Evolutionary conservation across 2,888 invertebrate species (phyloP).

Genomic region (Taphrorychus bicolor): DNA sequence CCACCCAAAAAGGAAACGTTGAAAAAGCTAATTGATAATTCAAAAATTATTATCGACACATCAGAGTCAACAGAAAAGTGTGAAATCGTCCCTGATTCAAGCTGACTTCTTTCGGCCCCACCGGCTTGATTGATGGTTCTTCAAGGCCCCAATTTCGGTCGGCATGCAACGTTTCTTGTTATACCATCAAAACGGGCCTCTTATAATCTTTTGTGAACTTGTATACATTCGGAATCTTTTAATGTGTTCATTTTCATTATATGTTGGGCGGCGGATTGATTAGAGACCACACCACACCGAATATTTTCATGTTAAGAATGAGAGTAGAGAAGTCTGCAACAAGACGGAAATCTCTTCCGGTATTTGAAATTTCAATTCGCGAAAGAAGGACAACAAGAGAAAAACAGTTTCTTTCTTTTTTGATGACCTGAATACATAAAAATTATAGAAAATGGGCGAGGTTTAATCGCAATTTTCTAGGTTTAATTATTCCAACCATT

Average conservation of each 20-base stretch:
- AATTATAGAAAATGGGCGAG: no score
- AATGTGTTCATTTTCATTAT: constrained; percentile 17
- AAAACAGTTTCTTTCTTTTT: no score
- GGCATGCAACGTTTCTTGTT: constrained; percentile 33
- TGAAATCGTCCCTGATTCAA: constrained; percentile 25
- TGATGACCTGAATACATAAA: no score
- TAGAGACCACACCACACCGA: neutral
- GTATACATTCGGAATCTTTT: constrained; percentile 17
- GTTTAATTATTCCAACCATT: no score
- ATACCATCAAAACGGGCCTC: constrained; percentile 27
- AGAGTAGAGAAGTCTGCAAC: no score
- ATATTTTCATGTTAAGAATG: no score
- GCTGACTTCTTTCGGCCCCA: constrained; percentile 15
- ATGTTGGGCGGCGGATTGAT: neutral
- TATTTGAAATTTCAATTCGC: no score
- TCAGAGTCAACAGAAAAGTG: constrained; percentile 18
- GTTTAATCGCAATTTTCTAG: no score
- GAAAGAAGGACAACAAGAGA: no score
- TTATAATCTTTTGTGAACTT: constrained; percentile 20
- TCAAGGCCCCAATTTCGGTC: constrained; percentile 19
- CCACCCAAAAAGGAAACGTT: neutral
- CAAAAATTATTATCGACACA: constrained; percentile 5
- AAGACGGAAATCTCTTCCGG: no score
- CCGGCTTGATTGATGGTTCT: constrained; percentile 30
- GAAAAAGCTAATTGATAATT: neutral